Evolutionary conservation across 2,888 invertebrate species (phyloP), one percentile per base, ranked within the genome.

Genomic region (Spodoptera littoralis): DNA sequence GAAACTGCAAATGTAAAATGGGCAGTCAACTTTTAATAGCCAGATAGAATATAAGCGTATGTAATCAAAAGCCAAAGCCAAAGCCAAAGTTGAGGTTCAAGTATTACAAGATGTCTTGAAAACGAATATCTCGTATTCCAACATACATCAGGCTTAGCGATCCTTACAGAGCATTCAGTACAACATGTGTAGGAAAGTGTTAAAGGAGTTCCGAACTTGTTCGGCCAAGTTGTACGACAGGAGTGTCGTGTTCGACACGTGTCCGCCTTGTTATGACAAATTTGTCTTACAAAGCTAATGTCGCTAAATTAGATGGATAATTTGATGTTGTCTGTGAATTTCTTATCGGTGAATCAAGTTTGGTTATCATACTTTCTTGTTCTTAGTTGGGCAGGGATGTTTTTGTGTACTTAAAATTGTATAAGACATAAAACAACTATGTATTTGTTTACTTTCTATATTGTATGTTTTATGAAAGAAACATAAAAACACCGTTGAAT

Each of bases 211-310:
- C 53, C 43, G 59, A 78, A 79, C 66, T 77, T 78, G 66, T 64
- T 67, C 56, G 53, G 51, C 57, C 57, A 70, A 78, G 64, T 78
- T 78, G 61, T 55, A 52, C 49, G 60, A 72, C 65, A 71, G 60
- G 55, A 70, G 51, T 78, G 73, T 70, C 67, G 78, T 73, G 73
- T 78, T 77, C 79, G 79, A 78, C 77, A 78, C 56, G 64, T 70
- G 64, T 77, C 57, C 57, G 43, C 52, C 55, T 66, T 61, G 76
- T 73, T 76, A 70, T 66, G 76, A 76, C 53, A 58, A 72, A 66
- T 65, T 64, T 73, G 52, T 65, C 59, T 60, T 50, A 50, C 53
- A 48, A 45, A n/a, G 60, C 49, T 69, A 59, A 60, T 55, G 57
- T 60, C 22, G 24, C 48, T 47, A 50, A 69, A 65, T 69, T 63